Conservation (phyloP, 2,888 invertebrate species). For the Pocota personata region DNA sequence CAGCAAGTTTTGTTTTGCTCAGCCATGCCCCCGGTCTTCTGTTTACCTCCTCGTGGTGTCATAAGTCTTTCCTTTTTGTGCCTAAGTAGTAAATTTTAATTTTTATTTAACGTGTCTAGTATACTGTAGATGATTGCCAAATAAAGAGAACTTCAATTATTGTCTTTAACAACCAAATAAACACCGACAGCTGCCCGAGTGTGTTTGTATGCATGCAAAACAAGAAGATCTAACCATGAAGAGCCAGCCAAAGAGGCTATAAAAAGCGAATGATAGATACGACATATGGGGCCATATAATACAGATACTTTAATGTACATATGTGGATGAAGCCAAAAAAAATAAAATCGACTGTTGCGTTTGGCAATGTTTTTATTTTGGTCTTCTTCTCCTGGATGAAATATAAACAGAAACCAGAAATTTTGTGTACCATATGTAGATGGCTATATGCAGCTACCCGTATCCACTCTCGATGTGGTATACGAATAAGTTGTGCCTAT, state of each 20-base stretch:
- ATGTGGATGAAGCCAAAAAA: conserved; percentile 18
- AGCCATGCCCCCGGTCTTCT: conserved; percentile 2
- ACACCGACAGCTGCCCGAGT: conserved; percentile 60
- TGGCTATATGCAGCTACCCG: background rate
- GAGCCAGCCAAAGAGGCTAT: conserved; percentile 41
- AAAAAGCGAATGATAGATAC: conserved; percentile 48
- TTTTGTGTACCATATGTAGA: background rate
- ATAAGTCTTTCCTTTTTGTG: conserved; percentile 43
- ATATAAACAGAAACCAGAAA: conserved; percentile 53
- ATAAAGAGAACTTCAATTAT: conserved; percentile 8
- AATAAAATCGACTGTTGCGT: conserved; percentile 58
- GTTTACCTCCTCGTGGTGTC: conserved; percentile 1
- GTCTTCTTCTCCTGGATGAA: conserved; percentile 29
- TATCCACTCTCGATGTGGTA: conserved; percentile 6
- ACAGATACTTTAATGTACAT: background rate
- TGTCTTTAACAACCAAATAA: conserved; percentile 39
- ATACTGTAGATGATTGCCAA: conserved; percentile 33
- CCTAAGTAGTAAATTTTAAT: conserved; percentile 23
- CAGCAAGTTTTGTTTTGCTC: background rate
- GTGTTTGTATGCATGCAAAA: background rate
- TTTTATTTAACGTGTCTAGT: too few relatives aligned
- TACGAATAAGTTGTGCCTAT: conserved; percentile 39
- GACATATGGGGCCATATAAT: conserved; percentile 10
- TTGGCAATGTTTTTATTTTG: conserved; percentile 68
- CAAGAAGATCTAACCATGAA: conserved; percentile 27